These are phyloP conservation scores for Brachymystax lenok DNA, from an alignment of 2,797 vertebrate genomes.

Conservation along the genomic window DNA sequence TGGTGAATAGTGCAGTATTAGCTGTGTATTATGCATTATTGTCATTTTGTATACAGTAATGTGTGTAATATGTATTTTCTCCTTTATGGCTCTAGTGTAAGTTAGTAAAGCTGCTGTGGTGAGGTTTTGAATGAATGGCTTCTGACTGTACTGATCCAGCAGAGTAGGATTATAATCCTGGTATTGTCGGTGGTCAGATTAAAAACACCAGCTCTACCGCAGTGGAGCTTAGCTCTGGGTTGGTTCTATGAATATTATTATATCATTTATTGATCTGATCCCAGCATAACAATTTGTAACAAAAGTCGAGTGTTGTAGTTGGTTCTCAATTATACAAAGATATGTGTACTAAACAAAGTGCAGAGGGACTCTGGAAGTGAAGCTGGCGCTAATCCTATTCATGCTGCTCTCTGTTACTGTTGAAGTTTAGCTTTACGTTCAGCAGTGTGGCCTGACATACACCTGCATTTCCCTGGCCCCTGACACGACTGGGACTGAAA, in stretches of 20 bases:
- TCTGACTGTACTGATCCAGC: neutral
- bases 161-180: conserved; percentile 1
- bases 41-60: too few relatives aligned
- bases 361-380: neutral
- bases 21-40: neutral
- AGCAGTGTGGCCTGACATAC: neutral
- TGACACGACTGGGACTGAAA: neutral
- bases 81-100: neutral
- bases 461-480: neutral
- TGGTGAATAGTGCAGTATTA: neutral
- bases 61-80: neutral
- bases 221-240: neutral
- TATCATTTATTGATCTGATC: neutral
- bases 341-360: neutral
- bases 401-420: neutral
- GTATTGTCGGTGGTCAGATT: neutral
- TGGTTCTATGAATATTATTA: neutral
- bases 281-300: neutral
- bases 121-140: neutral
- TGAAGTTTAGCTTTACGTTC: neutral
- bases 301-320: neutral
- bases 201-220: neutral
- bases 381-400: conserved; percentile 20
- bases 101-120: neutral
- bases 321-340: neutral